Percentiles rank a stretch among this genome's conserved stretches.
phyloP scores from a whole-genome alignment of 2,797 vertebrate genomes.

The Chromobotia macracanthus region DNA sequence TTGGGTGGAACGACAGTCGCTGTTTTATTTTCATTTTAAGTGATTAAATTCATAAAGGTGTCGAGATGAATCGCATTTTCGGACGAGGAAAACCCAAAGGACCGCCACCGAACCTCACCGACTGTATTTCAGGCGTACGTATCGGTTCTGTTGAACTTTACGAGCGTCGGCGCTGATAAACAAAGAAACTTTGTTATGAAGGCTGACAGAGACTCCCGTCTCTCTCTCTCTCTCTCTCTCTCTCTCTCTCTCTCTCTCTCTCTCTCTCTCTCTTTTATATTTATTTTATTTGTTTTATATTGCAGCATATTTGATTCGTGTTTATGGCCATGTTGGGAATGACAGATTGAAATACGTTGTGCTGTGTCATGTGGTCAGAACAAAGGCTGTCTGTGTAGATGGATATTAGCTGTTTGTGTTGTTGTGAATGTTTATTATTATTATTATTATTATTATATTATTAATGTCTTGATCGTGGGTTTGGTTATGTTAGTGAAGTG shows the following conservation, averaged over 20 bases:
- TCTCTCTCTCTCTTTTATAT: too few species aligned
- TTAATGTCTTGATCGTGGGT: neutral
- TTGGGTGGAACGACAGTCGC: neutral
- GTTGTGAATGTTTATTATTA: neutral
- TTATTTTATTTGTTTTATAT: neutral
- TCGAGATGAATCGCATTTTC: slow-evolving; percentile 92
- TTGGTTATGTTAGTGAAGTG: neutral
- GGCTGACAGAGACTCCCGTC: neutral
- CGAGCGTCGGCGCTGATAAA: slow-evolving; percentile 60
- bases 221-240: too few species aligned
- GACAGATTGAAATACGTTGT: neutral
- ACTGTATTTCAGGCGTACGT: slow-evolving; percentile 93
- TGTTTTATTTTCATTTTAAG: neutral
- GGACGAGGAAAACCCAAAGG: slow-evolving; percentile 87
- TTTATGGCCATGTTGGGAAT: neutral
- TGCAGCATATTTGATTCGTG: neutral
- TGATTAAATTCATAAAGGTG: neutral
- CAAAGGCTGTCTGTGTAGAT: neutral
- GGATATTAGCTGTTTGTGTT: neutral
- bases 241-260: too few species aligned
- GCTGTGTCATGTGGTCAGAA: slow-evolving; percentile 6
- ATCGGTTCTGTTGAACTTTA: slow-evolving; percentile 51
- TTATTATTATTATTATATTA: neutral
- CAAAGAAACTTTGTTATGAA: slow-evolving; percentile 59
- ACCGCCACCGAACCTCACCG: slow-evolving; percentile 90